Conservation (phyloP, 2,888 invertebrate species). For the Tachina fera region DNA sequence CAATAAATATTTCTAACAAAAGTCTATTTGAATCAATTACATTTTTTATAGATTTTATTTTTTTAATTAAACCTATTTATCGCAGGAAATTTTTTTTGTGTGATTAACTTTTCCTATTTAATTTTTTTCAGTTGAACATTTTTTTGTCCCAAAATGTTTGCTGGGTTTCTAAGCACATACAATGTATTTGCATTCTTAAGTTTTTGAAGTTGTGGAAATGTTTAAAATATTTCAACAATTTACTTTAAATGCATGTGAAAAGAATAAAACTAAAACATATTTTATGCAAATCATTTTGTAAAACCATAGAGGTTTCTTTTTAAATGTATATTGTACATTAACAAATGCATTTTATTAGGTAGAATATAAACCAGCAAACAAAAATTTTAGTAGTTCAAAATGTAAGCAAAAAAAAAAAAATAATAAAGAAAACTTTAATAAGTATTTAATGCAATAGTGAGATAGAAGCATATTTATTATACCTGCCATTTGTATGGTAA, state of each 20-base stretch:
- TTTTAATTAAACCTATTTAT: no score
- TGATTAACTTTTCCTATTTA: no score
- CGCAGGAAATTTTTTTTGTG: no score
- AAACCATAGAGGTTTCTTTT: conserved; percentile 24
- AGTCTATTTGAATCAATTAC: no score
- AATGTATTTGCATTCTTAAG: neutral
- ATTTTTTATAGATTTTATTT: no score
- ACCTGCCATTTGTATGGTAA: no score
- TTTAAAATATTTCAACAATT: conserved; percentile 62
- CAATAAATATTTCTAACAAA: no score
- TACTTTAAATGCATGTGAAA: conserved; percentile 55
- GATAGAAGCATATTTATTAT: no score
- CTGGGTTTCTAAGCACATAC: neutral
- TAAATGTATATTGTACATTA: neutral
- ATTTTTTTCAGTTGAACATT: no score
- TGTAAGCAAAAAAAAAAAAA: no score
- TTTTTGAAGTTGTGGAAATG: conserved; percentile 26
- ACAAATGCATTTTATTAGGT: conserved; percentile 35
- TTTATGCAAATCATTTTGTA: conserved; percentile 64
- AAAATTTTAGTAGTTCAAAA: neutral
- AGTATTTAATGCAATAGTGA: no score
- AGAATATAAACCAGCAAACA: conserved; percentile 25
- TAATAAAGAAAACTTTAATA: no score
- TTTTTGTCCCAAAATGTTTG: neutral
- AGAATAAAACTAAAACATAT: conserved; percentile 55